phyloP scores from a whole-genome alignment of 1,140 invertebrate genomes.

The Heliconius congener region DNA sequence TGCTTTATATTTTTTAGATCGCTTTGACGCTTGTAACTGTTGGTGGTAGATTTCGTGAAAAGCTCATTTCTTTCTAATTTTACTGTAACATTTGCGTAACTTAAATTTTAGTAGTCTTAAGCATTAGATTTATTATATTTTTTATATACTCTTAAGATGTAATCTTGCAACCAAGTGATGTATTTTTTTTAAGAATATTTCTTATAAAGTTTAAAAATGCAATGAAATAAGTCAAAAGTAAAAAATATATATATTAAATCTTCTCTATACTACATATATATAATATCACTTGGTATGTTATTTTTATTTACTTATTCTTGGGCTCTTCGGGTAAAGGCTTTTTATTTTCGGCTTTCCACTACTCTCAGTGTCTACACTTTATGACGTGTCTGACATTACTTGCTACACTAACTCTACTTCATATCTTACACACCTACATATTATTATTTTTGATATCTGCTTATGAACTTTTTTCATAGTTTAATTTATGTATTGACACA shows the following conservation, averaged over 20 bases:
- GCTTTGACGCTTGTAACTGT: conserved; percentile 15
- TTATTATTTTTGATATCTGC: too few relatives aligned
- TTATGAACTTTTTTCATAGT: too few relatives aligned
- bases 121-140: background rate
- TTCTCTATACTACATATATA: background rate
- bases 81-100: background rate
- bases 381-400: conserved; percentile 18
- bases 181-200: background rate
- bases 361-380: conserved; percentile 22
- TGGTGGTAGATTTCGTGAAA: conserved; percentile 18
- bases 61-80: background rate
- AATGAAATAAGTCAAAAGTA: too few relatives aligned
- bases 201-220: too few relatives aligned
- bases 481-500: too few relatives aligned
- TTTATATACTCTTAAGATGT: background rate
- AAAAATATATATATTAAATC: background rate
- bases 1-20: conserved; percentile 23
- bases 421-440: background rate
- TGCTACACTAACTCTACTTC: conserved; percentile 13
- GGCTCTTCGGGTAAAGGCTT: conserved; percentile 50
- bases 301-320: conserved; percentile 26
- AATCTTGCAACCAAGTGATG: conserved; percentile 2
- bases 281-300: conserved; percentile 7
- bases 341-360: conserved; percentile 36
- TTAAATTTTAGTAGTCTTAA: background rate